phyloP scores from a whole-genome alignment of 2,888 invertebrate species.

The Eupelmus urozonus region DNA sequence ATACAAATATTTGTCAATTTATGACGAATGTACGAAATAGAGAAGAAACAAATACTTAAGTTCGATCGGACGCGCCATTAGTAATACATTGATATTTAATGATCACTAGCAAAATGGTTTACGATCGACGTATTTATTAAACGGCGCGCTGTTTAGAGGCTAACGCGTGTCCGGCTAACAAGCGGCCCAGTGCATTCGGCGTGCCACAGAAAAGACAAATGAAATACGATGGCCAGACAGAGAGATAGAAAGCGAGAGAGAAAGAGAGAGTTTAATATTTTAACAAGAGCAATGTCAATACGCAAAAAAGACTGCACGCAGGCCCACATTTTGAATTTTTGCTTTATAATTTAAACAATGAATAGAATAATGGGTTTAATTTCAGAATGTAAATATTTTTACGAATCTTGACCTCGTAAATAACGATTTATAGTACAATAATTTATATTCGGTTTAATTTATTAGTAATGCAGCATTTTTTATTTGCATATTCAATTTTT shows the following conservation, averaged over 20 bases:
- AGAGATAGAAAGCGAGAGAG: too few species aligned
- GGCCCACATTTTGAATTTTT: background rate
- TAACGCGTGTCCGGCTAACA: constrained; percentile 67
- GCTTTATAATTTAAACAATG: constrained; percentile 31
- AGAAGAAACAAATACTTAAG: background rate
- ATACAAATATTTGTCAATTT: background rate
- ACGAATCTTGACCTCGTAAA: constrained; percentile 8
- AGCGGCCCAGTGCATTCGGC: constrained; percentile 64
- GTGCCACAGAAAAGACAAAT: constrained; percentile 58
- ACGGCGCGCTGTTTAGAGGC: constrained; percentile 68
- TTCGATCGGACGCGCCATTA: constrained; percentile 56
- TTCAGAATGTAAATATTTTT: constrained; percentile 20
- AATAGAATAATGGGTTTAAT: constrained; percentile 35
- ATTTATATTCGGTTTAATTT: constrained; percentile 25
- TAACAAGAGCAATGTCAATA: constrained; percentile 55
- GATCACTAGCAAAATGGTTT: constrained; percentile 71
- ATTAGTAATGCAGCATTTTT: constrained; percentile 3
- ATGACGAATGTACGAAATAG: background rate
- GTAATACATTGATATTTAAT: constrained; percentile 73
- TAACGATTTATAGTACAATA: constrained; percentile 17
- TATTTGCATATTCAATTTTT: constrained; percentile 23
- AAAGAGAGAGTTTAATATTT: constrained; percentile 48
- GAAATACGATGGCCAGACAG: constrained; percentile 48
- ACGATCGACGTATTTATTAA: constrained; percentile 75
- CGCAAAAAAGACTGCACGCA: constrained; percentile 10